Percentiles rank a stretch among this genome's conserved stretches.
Conservation (phyloP, 1,140 invertebrate genomes). For the Daktulosphaira vitifoliae region DNA sequence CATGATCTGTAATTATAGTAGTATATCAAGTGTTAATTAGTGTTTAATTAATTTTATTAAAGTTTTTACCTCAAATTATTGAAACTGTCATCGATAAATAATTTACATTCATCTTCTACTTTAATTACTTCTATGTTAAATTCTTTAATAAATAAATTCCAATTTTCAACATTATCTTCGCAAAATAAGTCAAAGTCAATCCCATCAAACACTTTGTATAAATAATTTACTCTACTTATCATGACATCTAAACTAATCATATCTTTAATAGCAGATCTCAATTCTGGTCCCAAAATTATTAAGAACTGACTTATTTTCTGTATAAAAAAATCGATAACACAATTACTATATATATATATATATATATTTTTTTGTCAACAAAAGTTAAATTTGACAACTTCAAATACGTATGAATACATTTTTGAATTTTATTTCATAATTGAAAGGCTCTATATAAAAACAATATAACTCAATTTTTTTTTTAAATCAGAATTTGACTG, state of each 20-base stretch:
- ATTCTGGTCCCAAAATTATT: constrained; percentile 15
- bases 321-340: not conserved
- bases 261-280: constrained; percentile 25
- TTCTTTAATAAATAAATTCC: constrained; percentile 27
- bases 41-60: not conserved
- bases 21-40: not conserved
- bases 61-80: constrained; percentile 8
- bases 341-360: not conserved
- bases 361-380: too few species aligned
- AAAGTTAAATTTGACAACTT: too few species aligned
- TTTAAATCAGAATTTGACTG: too few species aligned
- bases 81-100: constrained; percentile 24
- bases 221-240: constrained; percentile 12
- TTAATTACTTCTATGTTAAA: constrained; percentile 17
- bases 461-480: too few species aligned
- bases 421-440: too few species aligned
- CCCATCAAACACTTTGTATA: constrained; percentile 19
- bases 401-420: too few species aligned
- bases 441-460: too few species aligned
- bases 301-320: constrained; percentile 20
- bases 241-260: constrained; percentile 22
- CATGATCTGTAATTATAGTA: constrained; percentile 12
- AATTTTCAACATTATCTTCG: constrained; percentile 25
- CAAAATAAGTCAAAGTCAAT: constrained; percentile 29
- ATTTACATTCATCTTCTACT: constrained; percentile 25